These are phyloP conservation scores for Hyppa rectilinea DNA, from an alignment of 2,888 invertebrate species.

Conservation along the genomic window DNA sequence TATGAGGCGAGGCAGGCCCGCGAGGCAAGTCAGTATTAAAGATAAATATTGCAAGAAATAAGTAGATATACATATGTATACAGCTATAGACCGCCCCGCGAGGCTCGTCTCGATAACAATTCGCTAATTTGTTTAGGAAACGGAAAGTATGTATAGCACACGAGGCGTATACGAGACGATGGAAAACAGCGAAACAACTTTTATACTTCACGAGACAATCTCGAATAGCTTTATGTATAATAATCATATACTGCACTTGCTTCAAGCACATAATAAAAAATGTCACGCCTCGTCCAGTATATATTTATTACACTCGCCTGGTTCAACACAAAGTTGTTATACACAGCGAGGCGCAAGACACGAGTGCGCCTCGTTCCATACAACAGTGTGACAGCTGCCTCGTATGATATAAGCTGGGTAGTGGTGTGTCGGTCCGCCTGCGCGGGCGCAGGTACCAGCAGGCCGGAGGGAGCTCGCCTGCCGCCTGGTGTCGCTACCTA, in stretches of 20 bases:
- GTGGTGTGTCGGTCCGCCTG: conserved; percentile 41
- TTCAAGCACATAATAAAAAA: not conserved
- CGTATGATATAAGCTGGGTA: conserved; percentile 18
- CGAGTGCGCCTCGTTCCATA: conserved; percentile 18
- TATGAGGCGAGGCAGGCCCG: conserved; percentile 41
- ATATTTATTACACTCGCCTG: conserved; percentile 1
- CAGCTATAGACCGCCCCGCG: conserved; percentile 48
- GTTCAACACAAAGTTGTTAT: not conserved
- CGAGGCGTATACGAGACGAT: conserved; percentile 33
- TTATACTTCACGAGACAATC: conserved; percentile 14
- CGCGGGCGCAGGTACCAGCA: conserved; percentile 22
- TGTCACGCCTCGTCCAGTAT: not conserved
- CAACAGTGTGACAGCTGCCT: conserved; percentile 19
- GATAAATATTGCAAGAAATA: conserved; percentile 60
- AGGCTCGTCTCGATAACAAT: conserved; percentile 52
- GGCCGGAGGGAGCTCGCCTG: conserved; percentile 35
- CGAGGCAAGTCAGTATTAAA: conserved; percentile 47
- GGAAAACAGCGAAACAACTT: conserved; percentile 18
- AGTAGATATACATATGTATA: conserved; percentile 58
- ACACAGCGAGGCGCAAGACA: conserved; percentile 20
- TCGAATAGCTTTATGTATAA: not conserved
- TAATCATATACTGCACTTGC: conserved; percentile 6
- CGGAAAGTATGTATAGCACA: conserved; percentile 25
- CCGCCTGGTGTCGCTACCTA: conserved; percentile 55
- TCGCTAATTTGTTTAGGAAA: conserved; percentile 57